Evolutionary conservation across 2,888 invertebrate species (phyloP).

Genomic region (Rhyacophila evoluta): DNA sequence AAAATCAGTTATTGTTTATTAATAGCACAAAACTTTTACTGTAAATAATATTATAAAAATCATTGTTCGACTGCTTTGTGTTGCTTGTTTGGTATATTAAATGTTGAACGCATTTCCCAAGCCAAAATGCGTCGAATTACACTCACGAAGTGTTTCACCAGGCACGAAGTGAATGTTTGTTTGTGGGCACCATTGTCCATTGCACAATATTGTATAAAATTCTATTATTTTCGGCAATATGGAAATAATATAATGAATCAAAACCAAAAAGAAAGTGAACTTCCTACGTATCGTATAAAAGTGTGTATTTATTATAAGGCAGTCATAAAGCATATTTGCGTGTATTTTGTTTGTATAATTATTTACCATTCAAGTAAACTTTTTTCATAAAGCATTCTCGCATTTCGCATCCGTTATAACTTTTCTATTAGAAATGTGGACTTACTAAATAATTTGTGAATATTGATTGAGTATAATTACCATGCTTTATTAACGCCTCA

Average conservation of each 20-base stretch:
- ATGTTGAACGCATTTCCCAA: slow-evolving; percentile 5
- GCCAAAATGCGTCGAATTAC: not conserved
- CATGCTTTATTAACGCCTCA: too few relatives aligned
- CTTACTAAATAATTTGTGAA: too few relatives aligned
- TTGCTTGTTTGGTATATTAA: not conserved
- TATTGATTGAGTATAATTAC: too few relatives aligned
- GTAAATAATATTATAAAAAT: not conserved
- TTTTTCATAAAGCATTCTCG: too few relatives aligned
- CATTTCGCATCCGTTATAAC: too few relatives aligned
- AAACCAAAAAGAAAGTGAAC: slow-evolving; percentile 7
- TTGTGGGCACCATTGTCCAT: not conserved
- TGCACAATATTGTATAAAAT: not conserved
- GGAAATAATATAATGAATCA: not conserved
- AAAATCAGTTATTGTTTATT: too few relatives aligned
- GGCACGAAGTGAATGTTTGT: slow-evolving; percentile 6
- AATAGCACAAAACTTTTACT: not conserved
- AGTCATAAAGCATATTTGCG: not conserved
- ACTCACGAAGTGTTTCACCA: not conserved
- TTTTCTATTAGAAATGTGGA: too few relatives aligned
- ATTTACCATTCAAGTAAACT: too few relatives aligned
- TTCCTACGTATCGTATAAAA: too few relatives aligned
- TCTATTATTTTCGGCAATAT: not conserved
- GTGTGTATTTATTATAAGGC: too few relatives aligned
- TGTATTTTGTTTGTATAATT: too few relatives aligned
- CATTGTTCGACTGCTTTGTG: not conserved